Evolutionary conservation across 2,113 vertebrate genomes (phyloP), one percentile per base, ranked within the genome.

Genomic region (Gorsachius goisagi): DNA sequence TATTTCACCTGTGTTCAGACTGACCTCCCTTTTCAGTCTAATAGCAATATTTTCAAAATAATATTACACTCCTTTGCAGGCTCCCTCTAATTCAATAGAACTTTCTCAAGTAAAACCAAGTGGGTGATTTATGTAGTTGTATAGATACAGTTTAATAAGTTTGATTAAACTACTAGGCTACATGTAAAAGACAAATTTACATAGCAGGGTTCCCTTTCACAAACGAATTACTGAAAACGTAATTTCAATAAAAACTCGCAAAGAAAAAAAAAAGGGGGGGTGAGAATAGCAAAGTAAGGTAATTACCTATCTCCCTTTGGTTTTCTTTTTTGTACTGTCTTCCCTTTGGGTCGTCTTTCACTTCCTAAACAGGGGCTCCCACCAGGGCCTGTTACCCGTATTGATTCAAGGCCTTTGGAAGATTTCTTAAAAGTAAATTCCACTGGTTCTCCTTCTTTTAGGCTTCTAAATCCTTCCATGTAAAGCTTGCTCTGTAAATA

Each of bases 381-480:
- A 91, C 99, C 99, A 89, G 99, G 99, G 96, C 99, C 99, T 59
- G 99, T 99, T 98, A 99, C 99, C 98, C 99, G 98, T 98, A 99
- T 98, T 94, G 99, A 99, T 98, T 99, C 99, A 98, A 99, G 98
- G 98, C 99, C 99, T 98, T 99, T 99, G 91, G 98, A 99, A 98
- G 99, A 99, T 98, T 99, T 99, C 98, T 99, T 99, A 97, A 99
- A 99, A 96, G 99, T 99, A 98, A 99, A 99, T 98, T 99, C 99
- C 98, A 99, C 99, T 98, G 98, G 98, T 98, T 99, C 99, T 94
- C 99, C 99, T 98, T 99, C 99, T 98, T 99, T 99, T 97, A 99
- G 98, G 98, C 99, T 99, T 98, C 99, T 99, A 98, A 99, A 99
- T 98, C 99, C 99, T 98, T 99, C 99, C 99, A 99, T 99, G 98